phyloP scores from a whole-genome alignment of 2,113 vertebrate species.

The Micromys minutus region DNA sequence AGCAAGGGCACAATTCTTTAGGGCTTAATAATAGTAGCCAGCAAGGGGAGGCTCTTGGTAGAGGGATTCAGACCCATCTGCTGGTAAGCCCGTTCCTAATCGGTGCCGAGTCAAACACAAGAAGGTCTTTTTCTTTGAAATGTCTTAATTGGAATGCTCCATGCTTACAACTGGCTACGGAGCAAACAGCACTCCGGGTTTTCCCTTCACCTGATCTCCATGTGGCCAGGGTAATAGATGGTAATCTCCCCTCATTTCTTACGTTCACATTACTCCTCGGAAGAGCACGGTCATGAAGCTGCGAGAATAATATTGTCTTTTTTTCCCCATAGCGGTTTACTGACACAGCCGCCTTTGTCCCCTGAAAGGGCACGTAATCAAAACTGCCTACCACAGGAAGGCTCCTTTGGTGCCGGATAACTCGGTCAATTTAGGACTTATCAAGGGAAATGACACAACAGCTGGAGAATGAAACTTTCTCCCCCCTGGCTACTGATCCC shows the following conservation, averaged over 20 bases:
- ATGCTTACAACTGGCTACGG: conserved; percentile 53
- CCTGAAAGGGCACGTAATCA: conserved; percentile 85
- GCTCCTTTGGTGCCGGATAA: conserved; percentile 87
- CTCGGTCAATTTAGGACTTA: conserved; percentile 88
- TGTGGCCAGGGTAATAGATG: conserved; percentile 34
- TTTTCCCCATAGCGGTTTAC: conserved; percentile 70
- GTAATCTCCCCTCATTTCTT: conserved; percentile 73
- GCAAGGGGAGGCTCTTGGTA: neutral
- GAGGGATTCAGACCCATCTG: neutral
- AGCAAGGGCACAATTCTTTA: neutral
- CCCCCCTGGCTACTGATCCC: conserved; percentile 78
- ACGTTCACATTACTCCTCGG: conserved; percentile 72
- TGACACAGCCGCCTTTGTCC: conserved; percentile 83
- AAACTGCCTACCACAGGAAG: conserved; percentile 82
- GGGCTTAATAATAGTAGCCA: neutral
- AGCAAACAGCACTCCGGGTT: conserved; percentile 66
- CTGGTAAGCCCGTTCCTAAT: neutral
- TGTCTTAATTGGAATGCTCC: conserved; percentile 42
- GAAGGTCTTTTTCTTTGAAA: conserved; percentile 52
- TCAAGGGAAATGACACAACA: conserved; percentile 88
- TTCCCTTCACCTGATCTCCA: conserved; percentile 59
- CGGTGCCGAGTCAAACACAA: neutral
- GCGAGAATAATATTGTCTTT: conserved; percentile 80
- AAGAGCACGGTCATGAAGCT: conserved; percentile 79
- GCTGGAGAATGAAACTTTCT: conserved; percentile 83